A percentile compares a stretch with the other conserved stretches of the same genome.
Evolutionary conservation across 1,140 invertebrate genomes (phyloP).

Genomic region (Teleogryllus occipitalis): DNA sequence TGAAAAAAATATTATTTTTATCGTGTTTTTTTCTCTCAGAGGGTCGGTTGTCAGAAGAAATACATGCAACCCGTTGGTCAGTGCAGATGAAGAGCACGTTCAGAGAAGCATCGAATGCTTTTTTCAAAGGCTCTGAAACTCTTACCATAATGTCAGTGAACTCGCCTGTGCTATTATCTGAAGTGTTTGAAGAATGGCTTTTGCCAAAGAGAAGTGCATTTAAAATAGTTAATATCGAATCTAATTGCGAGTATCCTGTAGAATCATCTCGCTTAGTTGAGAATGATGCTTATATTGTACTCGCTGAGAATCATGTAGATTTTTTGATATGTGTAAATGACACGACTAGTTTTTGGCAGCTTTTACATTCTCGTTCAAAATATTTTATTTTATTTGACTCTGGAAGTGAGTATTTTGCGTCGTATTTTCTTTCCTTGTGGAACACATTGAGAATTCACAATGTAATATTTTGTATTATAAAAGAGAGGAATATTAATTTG

Average conservation of each 20-base stretch:
- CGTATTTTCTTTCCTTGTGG: neutral
- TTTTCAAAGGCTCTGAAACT: neutral
- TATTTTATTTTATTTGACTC: neutral
- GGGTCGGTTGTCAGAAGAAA: too few species aligned
- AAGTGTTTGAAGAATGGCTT: neutral
- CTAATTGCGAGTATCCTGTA: neutral
- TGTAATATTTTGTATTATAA: neutral
- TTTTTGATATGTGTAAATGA: neutral
- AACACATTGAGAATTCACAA: neutral
- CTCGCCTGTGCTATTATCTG: neutral
- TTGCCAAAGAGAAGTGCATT: neutral
- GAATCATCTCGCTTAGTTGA: neutral
- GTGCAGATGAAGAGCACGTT: neutral
- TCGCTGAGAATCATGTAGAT: neutral
- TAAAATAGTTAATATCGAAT: neutral
- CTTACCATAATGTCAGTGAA: neutral
- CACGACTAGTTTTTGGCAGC: neutral
- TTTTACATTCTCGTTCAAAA: neutral
- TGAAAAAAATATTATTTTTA: too few species aligned
- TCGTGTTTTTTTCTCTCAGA: too few species aligned
- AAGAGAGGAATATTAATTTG: neutral
- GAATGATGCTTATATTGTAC: neutral
- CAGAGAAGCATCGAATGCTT: neutral
- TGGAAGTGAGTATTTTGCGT: neutral
- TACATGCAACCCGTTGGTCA: neutral